phyloP scores from a whole-genome alignment of 2,113 vertebrate species.

The Piliocolobus tephrosceles region DNA sequence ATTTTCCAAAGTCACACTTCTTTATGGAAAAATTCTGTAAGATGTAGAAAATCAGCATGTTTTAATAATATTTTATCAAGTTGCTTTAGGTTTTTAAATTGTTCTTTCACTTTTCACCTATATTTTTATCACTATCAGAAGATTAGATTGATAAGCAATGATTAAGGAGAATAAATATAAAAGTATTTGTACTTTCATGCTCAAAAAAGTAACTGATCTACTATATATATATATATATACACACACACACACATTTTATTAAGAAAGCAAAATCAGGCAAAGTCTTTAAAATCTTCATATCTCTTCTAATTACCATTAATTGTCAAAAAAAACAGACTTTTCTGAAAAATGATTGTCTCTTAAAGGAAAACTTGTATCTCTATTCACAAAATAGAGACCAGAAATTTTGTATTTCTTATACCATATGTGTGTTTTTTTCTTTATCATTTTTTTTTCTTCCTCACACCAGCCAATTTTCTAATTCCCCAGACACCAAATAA shows the following conservation, averaged over 20 bases:
- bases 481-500: not conserved
- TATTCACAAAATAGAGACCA: not conserved
- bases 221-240: rapidly evolving
- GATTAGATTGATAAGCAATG: not conserved
- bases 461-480: not conserved
- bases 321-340: not conserved
- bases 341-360: not conserved
- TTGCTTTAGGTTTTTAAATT: not conserved
- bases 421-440: not conserved
- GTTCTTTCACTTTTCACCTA: not conserved
- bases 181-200: not conserved
- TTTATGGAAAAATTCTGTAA: not conserved
- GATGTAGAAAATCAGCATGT: not conserved
- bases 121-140: not conserved
- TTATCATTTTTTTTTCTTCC: not conserved
- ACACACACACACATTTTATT: not conserved
- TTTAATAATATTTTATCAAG: not conserved
- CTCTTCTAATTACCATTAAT: not conserved
- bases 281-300: not conserved
- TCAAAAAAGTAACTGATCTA: not conserved
- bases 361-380: not conserved
- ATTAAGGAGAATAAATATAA: not conserved
- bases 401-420: not conserved
- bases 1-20: not conserved
- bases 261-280: not conserved